Evolutionary conservation across 2,888 invertebrate species (phyloP), one percentile per base, ranked within the genome.

Genomic region (Mechanitis messenoides): DNA sequence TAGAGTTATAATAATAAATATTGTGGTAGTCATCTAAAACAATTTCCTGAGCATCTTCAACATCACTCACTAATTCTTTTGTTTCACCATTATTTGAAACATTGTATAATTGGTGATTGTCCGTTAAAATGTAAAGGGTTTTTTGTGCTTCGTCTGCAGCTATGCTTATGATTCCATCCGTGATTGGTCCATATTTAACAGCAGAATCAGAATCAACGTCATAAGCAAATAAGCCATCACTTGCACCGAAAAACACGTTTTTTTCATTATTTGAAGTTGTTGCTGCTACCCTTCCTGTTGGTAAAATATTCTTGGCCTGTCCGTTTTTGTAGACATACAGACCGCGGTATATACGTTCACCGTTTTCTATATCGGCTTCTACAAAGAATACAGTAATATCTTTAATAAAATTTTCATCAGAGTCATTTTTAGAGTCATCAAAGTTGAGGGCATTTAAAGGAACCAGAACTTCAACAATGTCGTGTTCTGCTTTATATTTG

Each of bases 11-110:
- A 61, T 74, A 87, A 66, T 79, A 87, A 3, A 88, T 58, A 58
- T 86, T 87, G 59, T 81, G 76, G 0, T 71, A 53, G 28, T 68
- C 75, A 70, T 87, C 88, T 1, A 86, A 54, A 33, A 80, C 73
- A 0, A 88, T 79, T 71, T 83, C 74, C 54, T 76, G 72, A 0
- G 83, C 85, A 5, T 81, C 75, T 0, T 69, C 71, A 2, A 81
- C 70, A 3, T 74, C 72, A 0, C 75, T 72, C 0, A 87, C 35
- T 62, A 76, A 73, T 4, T 75, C 76, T 53, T 83, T 83, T 20
- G 73, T 76, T 0, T 71, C 78, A 2, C 85, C 87, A 2, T 75
- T 71, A 5, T 83, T 78, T 4, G 78, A 77, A 0, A 87, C 80
- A 70, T 81, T 83, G 68, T 75, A 86, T 0, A 87, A 56, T 53